A percentile compares a stretch with the other conserved stretches of the same genome.
Evolutionary conservation across 2,888 invertebrate genomes (phyloP).

Genomic region (Chelonus formosanus): DNA sequence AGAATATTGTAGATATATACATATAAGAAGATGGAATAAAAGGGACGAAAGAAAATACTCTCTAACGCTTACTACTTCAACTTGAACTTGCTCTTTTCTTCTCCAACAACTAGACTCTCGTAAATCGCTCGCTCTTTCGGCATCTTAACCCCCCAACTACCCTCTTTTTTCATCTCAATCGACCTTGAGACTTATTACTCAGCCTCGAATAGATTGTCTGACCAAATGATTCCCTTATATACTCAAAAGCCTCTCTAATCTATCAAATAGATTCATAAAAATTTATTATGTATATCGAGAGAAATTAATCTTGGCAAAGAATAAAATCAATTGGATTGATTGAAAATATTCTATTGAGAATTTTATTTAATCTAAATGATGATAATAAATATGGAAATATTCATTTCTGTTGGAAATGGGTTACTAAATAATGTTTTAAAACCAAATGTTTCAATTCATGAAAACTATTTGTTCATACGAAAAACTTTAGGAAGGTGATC

Average conservation of each 20-base stretch:
- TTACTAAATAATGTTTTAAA: too few relatives aligned
- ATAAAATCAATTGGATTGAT: too few relatives aligned
- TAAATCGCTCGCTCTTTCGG: constrained; percentile 29
- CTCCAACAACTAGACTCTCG: constrained; percentile 31
- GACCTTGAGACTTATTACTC: constrained; percentile 49
- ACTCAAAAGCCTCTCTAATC: neutral
- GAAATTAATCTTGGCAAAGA: too few relatives aligned
- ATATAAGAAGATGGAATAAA: constrained; percentile 48
- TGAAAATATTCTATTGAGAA: neutral
- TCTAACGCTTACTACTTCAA: constrained; percentile 34
- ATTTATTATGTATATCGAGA: neutral
- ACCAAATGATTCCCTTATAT: neutral
- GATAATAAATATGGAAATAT: too few relatives aligned
- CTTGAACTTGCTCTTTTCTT: constrained; percentile 35
- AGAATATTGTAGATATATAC: too few relatives aligned
- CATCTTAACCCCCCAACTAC: constrained; percentile 22
- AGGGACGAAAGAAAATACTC: constrained; percentile 31
- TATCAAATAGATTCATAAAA: neutral
- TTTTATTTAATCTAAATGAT: neutral
- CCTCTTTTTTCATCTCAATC: constrained; percentile 34
- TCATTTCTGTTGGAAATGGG: too few relatives aligned
- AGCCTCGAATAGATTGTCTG: constrained; percentile 39
- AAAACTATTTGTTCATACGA: too few relatives aligned
- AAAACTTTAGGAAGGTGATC: too few relatives aligned
- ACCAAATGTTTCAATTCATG: too few relatives aligned